Percentiles rank a stretch among this genome's conserved stretches.
Evolutionary conservation across 2,113 vertebrate genomes (phyloP).

Genomic region (Felis catus): F.catus_Fca126_mat1.0 CM031428.1:33346501-33347000

Average conservation of each 20-base stretch:
- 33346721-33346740: neutral
- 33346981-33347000: conserved; percentile 9
- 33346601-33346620: neutral
- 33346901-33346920: neutral
- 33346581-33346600: neutral
- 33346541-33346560: neutral
- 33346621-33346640: neutral
- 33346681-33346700: neutral
- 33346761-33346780: neutral
- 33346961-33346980: neutral
- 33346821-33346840: neutral
- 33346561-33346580: neutral
- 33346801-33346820: neutral
- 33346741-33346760: neutral
- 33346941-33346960: neutral
- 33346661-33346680: neutral
- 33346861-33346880: neutral
- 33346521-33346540: neutral
- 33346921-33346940: neutral
- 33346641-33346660: neutral
- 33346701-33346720: neutral
- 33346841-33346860: neutral
- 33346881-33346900: neutral
- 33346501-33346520: no score
- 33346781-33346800: neutral